phyloP scores from a whole-genome alignment of 2,113 vertebrate species.

The Ranitomeya variabilis region DNA sequence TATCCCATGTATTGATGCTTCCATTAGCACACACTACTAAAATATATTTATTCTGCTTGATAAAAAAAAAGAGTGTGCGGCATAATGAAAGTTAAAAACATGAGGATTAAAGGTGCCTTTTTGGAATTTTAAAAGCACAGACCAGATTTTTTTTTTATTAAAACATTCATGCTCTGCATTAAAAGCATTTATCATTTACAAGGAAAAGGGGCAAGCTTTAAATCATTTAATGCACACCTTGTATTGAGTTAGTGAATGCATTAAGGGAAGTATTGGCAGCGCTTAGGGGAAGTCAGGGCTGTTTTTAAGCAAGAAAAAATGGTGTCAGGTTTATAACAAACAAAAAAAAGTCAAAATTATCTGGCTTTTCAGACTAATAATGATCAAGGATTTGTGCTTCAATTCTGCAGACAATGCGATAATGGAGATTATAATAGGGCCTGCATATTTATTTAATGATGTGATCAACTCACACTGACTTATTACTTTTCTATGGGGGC shows the following conservation, averaged over 20 bases:
- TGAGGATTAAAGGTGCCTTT: slow-evolving; percentile 39
- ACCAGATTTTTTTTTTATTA: slow-evolving; percentile 16
- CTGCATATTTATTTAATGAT: slow-evolving; percentile 18
- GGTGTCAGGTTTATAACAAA: slow-evolving; percentile 5
- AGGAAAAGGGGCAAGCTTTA: slow-evolving; percentile 19
- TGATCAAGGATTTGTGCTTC: slow-evolving; percentile 17
- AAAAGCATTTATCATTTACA: slow-evolving; percentile 28
- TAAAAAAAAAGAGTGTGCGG: background rate
- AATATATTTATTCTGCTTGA: slow-evolving; percentile 41
- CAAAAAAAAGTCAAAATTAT: background rate
- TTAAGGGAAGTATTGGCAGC: slow-evolving; percentile 15
- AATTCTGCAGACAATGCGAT: background rate
- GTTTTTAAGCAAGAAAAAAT: slow-evolving; percentile 13
- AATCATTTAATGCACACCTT: slow-evolving; percentile 37
- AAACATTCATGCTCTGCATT: slow-evolving; percentile 20
- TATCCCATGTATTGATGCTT: background rate
- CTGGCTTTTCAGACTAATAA: slow-evolving; percentile 31
- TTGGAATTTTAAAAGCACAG: slow-evolving; percentile 51
- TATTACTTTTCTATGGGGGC: slow-evolving; percentile 10
- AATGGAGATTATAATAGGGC: slow-evolving; percentile 30
- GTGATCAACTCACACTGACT: background rate
- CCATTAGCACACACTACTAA: slow-evolving; percentile 50
- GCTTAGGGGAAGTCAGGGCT: slow-evolving; percentile 19
- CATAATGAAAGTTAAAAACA: slow-evolving; percentile 32
- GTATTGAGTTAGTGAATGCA: slow-evolving; percentile 6